Conservation (phyloP, 2,113 vertebrate genomes). For the Dromaius novaehollandiae region DNA sequence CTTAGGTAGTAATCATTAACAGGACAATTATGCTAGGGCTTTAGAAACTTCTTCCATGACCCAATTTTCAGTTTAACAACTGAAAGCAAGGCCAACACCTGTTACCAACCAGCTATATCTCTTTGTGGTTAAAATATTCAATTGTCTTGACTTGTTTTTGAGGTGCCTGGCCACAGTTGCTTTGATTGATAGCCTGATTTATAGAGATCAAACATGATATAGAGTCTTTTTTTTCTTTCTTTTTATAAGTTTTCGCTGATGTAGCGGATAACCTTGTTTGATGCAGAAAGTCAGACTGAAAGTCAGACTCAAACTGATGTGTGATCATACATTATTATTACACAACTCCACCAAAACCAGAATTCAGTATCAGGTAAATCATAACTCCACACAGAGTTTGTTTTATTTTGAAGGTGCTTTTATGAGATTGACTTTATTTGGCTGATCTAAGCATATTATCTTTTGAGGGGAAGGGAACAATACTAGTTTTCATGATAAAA, state of each 20-base stretch:
- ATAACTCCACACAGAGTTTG: background rate
- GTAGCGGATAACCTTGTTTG: background rate
- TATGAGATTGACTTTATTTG: background rate
- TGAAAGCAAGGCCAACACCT: background rate
- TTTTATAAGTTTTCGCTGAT: background rate
- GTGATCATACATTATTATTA: background rate
- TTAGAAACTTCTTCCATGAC: background rate
- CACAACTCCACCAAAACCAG: background rate
- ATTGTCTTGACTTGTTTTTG: background rate
- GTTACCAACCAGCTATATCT: background rate
- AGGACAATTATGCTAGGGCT: background rate
- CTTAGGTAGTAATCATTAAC: background rate
- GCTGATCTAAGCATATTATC: background rate
- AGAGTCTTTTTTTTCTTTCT: background rate
- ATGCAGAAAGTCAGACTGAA: slow-evolving; percentile 23
- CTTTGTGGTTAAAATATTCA: background rate
- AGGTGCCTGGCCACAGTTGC: background rate
- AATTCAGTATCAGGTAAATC: background rate
- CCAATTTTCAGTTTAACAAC: background rate
- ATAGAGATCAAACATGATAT: background rate
- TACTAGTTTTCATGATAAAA: background rate
- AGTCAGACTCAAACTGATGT: background rate
- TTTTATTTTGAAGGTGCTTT: slow-evolving; percentile 7
- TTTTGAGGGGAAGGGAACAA: background rate
- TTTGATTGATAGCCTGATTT: slow-evolving; percentile 29